phyloP scores from a whole-genome alignment of 2,888 invertebrate species.

The Candidula unifasciata region DNA sequence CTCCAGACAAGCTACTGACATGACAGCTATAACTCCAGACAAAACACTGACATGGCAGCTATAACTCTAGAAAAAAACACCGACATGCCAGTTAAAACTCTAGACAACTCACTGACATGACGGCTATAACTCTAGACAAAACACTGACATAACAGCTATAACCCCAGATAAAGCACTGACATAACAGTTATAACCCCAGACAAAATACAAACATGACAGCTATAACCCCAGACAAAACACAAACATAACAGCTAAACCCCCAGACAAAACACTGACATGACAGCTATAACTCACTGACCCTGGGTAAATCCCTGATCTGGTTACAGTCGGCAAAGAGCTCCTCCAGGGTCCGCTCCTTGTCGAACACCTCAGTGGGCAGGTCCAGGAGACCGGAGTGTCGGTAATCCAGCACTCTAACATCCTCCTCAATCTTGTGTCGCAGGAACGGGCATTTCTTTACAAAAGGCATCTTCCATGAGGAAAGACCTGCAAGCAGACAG shows the following conservation, averaged over 20 bases:
- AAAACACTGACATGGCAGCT: no score
- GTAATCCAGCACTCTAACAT: constrained; percentile 87
- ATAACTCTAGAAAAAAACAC: no score
- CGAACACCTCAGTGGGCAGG: constrained; percentile 92
- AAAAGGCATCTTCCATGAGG: constrained; percentile 54
- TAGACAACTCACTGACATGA: no score
- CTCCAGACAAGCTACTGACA: no score
- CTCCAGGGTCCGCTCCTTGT: constrained; percentile 92
- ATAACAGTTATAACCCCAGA: no score
- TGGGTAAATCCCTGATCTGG: constrained; percentile 82
- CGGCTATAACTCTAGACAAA: no score
- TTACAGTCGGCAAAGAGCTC: constrained; percentile 91
- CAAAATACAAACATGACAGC: no score
- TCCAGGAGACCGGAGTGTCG: constrained; percentile 90
- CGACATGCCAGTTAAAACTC: background rate
- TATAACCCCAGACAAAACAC: background rate
- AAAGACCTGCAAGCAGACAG: background rate
- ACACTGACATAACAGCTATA: background rate
- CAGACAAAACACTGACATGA: background rate
- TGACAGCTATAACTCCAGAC: no score
- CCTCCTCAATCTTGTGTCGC: constrained; percentile 74
- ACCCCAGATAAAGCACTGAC: background rate
- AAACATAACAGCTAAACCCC: background rate
- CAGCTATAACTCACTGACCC: constrained; percentile 65
- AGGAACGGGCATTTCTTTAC: constrained; percentile 73